These are phyloP conservation scores for Prosopocoilus inquinatus DNA, from an alignment of 2,888 invertebrate species.

Conservation along the genomic window DNA sequence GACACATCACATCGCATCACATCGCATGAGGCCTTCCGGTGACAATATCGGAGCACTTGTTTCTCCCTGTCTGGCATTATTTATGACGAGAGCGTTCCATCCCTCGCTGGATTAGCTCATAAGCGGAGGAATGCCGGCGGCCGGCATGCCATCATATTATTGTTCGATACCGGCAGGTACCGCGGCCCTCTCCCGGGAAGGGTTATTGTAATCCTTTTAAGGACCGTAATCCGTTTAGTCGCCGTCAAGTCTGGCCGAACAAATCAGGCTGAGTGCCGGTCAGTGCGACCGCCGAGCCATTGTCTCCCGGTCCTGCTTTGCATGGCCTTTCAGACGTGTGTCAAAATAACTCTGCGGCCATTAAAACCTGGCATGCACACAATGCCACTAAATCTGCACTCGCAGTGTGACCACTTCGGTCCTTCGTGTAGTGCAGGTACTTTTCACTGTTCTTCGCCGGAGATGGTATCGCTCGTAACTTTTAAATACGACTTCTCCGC, in stretches of 20 bases:
- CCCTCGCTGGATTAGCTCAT: slow-evolving; percentile 1
- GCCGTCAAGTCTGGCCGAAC: slow-evolving; percentile 16
- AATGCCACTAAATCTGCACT: slow-evolving; percentile 6
- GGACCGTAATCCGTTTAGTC: slow-evolving; percentile 22
- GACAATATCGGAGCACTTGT: not conserved
- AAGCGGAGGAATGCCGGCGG: slow-evolving; percentile 10
- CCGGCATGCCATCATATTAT: slow-evolving; percentile 14
- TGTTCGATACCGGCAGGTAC: slow-evolving; percentile 19
- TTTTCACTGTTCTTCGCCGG: too few relatives aligned
- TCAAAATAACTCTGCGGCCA: slow-evolving; percentile 30
- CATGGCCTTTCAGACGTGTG: slow-evolving; percentile 27
- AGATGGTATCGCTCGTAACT: too few relatives aligned
- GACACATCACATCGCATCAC: not conserved
- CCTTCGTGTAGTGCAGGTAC: too few relatives aligned
- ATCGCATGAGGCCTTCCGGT: not conserved
- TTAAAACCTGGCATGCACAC: slow-evolving; percentile 10
- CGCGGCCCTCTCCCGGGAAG: slow-evolving; percentile 12
- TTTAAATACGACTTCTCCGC: too few relatives aligned
- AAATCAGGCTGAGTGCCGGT: slow-evolving; percentile 21
- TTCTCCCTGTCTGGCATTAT: not conserved
- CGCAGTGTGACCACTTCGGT: not conserved
- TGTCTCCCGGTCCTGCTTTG: slow-evolving; percentile 28
- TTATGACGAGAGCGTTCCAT: not conserved
- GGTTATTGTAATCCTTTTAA: slow-evolving; percentile 22
- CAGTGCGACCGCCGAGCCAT: slow-evolving; percentile 20